A percentile compares a stretch with the other conserved stretches of the same genome.
These are phyloP conservation scores for Chaitophorus viminalis DNA, from an alignment of 2,888 invertebrate species.

Conservation along the genomic window DNA sequence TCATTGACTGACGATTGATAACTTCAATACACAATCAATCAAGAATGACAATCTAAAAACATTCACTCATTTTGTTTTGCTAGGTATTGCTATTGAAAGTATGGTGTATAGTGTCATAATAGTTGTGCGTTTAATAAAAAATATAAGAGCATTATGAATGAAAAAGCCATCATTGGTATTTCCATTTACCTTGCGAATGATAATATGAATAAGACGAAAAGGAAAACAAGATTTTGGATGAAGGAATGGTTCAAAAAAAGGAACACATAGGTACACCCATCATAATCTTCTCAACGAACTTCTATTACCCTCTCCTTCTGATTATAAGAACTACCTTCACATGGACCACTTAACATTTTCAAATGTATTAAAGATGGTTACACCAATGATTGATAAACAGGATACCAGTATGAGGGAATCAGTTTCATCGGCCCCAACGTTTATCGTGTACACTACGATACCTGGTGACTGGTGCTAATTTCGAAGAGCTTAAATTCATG, in stretches of 20 bases:
- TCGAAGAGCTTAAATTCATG: constrained; percentile 64
- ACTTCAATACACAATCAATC: constrained; percentile 17
- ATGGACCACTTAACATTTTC: constrained; percentile 26
- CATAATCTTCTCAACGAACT: too few relatives aligned
- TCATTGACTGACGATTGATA: constrained; percentile 30
- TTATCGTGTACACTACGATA: constrained; percentile 64
- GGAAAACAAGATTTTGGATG: constrained; percentile 15
- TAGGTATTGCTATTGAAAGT: constrained; percentile 4
- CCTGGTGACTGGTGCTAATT: constrained; percentile 64
- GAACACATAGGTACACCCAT: not conserved
- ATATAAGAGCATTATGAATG: too few relatives aligned
- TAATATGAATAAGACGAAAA: constrained; percentile 18
- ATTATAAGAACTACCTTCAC: constrained; percentile 10
- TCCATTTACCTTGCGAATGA: not conserved
- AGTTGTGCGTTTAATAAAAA: too few relatives aligned
- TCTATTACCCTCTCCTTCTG: not conserved
- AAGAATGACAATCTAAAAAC: constrained; percentile 17
- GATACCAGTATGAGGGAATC: too few relatives aligned
- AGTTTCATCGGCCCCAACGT: constrained; percentile 50
- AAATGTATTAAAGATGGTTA: not conserved
- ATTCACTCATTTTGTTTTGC: constrained; percentile 16
- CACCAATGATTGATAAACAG: too few relatives aligned
- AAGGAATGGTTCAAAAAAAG: constrained; percentile 16
- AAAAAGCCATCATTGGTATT: too few relatives aligned
- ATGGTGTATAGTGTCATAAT: too few relatives aligned